Conservation (phyloP, 2,113 vertebrate species). For the Tichodroma muraria region DNA sequence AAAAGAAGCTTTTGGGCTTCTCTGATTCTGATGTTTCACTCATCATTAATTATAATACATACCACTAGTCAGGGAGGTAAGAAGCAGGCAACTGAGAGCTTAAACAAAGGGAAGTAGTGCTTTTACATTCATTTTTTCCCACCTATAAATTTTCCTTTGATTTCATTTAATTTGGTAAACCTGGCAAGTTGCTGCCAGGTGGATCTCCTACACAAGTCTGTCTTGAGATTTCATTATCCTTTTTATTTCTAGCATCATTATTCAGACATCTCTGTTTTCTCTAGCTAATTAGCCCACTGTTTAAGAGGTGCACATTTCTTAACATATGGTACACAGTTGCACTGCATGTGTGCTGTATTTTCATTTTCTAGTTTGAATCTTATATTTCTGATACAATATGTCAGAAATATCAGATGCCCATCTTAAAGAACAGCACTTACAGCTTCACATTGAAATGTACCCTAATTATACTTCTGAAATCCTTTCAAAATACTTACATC, state of each 20-base stretch:
- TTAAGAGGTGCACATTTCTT: conserved; percentile 3
- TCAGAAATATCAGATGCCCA: conserved; percentile 2
- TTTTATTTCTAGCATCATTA: conserved; percentile 40
- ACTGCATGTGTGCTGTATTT: neutral
- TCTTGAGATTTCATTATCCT: conserved; percentile 38
- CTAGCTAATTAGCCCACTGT: conserved; percentile 51
- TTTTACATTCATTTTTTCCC: neutral
- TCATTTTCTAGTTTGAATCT: neutral
- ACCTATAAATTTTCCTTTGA: conserved; percentile 34
- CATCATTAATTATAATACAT: neutral
- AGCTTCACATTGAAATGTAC: neutral
- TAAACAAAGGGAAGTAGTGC: neutral
- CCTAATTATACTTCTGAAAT: conserved; percentile 34
- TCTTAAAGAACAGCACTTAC: neutral
- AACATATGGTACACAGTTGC: conserved; percentile 30
- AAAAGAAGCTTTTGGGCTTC: neutral
- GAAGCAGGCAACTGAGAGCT: neutral
- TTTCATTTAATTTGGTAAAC: conserved; percentile 54
- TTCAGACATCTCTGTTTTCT: conserved; percentile 45
- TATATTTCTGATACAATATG: neutral
- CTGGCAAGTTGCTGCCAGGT: conserved; percentile 41
- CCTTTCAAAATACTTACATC: conserved; percentile 15
- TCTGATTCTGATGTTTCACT: neutral
- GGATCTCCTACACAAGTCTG: conserved; percentile 39
- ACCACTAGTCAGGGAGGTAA: neutral